phyloP scores from a whole-genome alignment of 2,113 vertebrate species.

The Guaruba guarouba region DNA sequence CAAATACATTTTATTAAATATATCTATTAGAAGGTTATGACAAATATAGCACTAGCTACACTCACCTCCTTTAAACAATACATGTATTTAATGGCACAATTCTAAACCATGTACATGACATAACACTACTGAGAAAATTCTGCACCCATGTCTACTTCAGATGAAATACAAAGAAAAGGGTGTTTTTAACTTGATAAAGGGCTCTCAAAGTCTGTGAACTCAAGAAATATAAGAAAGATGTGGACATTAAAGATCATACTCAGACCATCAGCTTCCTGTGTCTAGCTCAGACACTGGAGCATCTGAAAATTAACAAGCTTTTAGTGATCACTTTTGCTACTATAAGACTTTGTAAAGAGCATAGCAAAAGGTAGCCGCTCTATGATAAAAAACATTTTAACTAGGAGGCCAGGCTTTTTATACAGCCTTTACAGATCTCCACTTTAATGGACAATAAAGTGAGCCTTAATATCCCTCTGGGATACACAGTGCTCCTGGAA shows the following conservation, averaged over 20 bases:
- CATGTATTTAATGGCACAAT: neutral
- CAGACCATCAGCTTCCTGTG: neutral
- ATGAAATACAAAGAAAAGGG: neutral
- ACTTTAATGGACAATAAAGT: neutral
- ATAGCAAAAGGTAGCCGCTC: neutral
- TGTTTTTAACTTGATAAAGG: neutral
- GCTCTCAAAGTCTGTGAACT: neutral
- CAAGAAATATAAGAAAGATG: neutral
- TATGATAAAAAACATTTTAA: neutral
- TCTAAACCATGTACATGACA: neutral
- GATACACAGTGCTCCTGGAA: neutral
- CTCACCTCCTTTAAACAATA: neutral
- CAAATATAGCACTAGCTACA: neutral
- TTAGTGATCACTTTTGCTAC: neutral
- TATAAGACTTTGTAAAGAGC: neutral
- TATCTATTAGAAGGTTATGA: conserved; percentile 28
- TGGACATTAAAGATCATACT: neutral
- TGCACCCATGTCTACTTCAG: neutral
- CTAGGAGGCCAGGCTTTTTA: neutral
- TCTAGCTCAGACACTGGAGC: neutral
- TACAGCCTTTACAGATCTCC: neutral
- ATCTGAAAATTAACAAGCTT: neutral
- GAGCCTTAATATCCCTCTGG: neutral
- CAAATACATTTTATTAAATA: conserved; percentile 5
- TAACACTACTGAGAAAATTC: neutral